phyloP scores from a whole-genome alignment of 53 echinoderm and acorn worm species.

The Arbacia lixula region DNA sequence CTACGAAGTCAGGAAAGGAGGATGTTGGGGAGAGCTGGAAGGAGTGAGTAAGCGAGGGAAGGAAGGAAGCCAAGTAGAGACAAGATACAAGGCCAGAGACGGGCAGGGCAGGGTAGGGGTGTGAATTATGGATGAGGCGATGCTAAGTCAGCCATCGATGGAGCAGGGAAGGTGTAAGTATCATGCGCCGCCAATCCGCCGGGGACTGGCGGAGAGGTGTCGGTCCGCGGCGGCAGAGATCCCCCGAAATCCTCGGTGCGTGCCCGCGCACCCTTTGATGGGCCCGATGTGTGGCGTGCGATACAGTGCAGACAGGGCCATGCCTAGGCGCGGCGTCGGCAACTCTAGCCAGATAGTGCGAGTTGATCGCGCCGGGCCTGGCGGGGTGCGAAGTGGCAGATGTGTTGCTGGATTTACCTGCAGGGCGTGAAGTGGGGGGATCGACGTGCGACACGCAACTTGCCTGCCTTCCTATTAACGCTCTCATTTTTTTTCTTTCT shows the following conservation, averaged over 20 bases:
- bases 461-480: slow-evolving; percentile 34
- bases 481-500: slow-evolving; percentile 37
- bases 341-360: too few relatives aligned
- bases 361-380: neutral
- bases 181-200: slow-evolving; percentile 53
- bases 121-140: slow-evolving; percentile 58
- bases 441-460: slow-evolving; percentile 53
- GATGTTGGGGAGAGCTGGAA: neutral
- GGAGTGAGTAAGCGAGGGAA: neutral
- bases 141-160: neutral
- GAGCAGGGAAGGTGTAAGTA: slow-evolving; percentile 40
- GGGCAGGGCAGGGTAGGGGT: too few relatives aligned
- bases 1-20: neutral
- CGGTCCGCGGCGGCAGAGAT: neutral
- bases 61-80: neutral
- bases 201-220: slow-evolving; percentile 29
- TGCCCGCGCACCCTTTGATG: slow-evolving; percentile 53
- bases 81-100: slow-evolving; percentile 47
- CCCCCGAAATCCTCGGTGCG: slow-evolving; percentile 52
- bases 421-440: slow-evolving; percentile 10
- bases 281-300: neutral
- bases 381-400: slow-evolving; percentile 42
- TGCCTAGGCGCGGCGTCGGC: too few relatives aligned
- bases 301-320: too few relatives aligned
- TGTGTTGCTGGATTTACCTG: slow-evolving; percentile 53